Base-by-base conservation (phyloP, 2,888 invertebrate genomes). In the Branchellion lobata region DNA sequence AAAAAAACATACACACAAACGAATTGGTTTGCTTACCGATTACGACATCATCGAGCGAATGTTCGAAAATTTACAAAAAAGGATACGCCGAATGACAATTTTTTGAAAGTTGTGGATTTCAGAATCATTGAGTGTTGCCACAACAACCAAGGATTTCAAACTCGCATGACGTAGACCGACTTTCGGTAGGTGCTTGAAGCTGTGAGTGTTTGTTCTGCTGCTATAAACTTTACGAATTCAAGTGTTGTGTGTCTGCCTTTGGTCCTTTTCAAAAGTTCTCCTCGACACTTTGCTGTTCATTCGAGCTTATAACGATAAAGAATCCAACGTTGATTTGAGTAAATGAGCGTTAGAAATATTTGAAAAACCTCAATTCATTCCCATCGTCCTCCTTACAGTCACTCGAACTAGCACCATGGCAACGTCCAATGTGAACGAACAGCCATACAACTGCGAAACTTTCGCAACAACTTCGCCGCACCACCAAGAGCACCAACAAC, bases 111-210 rank as follows among this genome's bases (percentile, higher is more conserved):
- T 57, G 5, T 24, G 61, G 61, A 57, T 24, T 57, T 57, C 5
- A n/a, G 5, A 8, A 18, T 14, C 24, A 14, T 57, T 8, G 61
- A 57, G 61, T 18, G 61, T 57, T n/a, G 5, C 24, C 61, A n/a
- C 3, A 57, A 57, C 21, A 57, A 57, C 21, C 21, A n/a, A 57
- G 61, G 61, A 57, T 57, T 57, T 14, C 8, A 24, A 8, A n/a
- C 61, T 24, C n/a, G 40, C 3, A 57, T 57, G 61, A 57, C 61
- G 24, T 57, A 57, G 61, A 47, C 61, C 61, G 61, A 57, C 61
- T 57, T 57, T 57, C 40, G 61, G 61, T 57, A 57, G n/a, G 61
- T 57, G 61, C 61, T 57, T 57, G 14, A 57, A n/a, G n/a, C n/a
- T 24, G 8, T n/a, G 24, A 57, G 61, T 57, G 61, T 57, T 57